phyloP scores from a whole-genome alignment of 2,888 invertebrate species.

The Microctonus hyperodae region DNA sequence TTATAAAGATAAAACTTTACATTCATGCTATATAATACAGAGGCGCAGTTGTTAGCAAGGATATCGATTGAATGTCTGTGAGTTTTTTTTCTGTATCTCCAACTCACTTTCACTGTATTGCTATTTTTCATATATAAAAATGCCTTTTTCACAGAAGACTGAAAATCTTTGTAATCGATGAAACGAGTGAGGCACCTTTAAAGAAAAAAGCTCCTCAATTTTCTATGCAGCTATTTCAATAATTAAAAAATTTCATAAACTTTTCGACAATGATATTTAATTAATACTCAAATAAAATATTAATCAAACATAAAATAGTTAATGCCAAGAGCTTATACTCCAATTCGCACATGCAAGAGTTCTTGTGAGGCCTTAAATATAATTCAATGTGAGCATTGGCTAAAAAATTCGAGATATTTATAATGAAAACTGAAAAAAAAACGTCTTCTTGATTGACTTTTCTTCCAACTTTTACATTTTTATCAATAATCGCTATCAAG shows the following conservation, averaged over 20 bases:
- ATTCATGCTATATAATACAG: constrained; percentile 24
- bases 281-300: neutral
- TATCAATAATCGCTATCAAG: constrained; percentile 27
- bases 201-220: constrained; percentile 10
- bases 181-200: constrained; percentile 8
- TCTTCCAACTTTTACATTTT: neutral
- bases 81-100: neutral
- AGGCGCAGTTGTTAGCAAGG: constrained; percentile 41
- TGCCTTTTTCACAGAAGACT: constrained; percentile 41
- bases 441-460: constrained; percentile 1
- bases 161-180: constrained; percentile 30
- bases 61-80: constrained; percentile 33
- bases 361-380: constrained; percentile 36
- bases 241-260: constrained; percentile 3
- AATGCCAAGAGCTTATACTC: constrained; percentile 21
- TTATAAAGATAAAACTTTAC: constrained; percentile 18
- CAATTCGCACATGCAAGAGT: constrained; percentile 27
- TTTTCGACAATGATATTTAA: neutral
- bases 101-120: too few relatives aligned
- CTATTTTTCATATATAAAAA: constrained; percentile 13
- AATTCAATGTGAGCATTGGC: constrained; percentile 28
- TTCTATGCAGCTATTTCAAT: constrained; percentile 17
- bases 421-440: constrained; percentile 1
- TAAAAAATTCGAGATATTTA: constrained; percentile 9
- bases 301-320: constrained; percentile 33